Base-by-base conservation (phyloP, 2,888 invertebrate species). In the Amphipyra tragopoginis region DNA sequence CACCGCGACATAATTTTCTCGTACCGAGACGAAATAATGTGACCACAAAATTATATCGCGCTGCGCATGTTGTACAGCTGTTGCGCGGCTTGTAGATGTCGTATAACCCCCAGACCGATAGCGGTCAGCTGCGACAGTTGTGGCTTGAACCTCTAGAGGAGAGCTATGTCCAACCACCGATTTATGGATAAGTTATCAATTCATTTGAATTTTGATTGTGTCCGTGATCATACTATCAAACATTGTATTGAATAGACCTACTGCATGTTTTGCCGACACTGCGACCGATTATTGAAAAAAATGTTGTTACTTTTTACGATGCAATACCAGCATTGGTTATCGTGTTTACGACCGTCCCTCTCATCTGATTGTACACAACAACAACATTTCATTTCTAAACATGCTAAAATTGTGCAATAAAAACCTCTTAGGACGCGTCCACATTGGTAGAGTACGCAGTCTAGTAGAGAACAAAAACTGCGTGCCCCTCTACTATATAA, bases 271-370 rank as follows among this genome's bases (percentile, higher is more conserved):
- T 5, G 34, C 21, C 13, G 40, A 38, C 15, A 63, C 38, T 38
- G 21, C 48, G 36, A 53, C 9, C 2, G 50, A 50, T 54, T 60
- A 53, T 56, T 21, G 74, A 67, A 58, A 72, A 66, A 66, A 55
- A 14, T n/a, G 26, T 26, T 49, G 56, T 65, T 68, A 62, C 34
- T 56, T 69, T 68, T 72, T 54, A 75, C 65, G 72, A 65, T 44
- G 72, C 55, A 54, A 61, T 75, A 63, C 63, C 47, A 43, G 55
- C 45, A 71, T 54, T 51, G 64, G 68, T 71, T 72, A 61, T 71
- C 57, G 59, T 36, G 47, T 47, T 71, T 63, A 67, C 67, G 51
- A 61, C 4, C 60, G 64, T 62, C 49, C 58, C 49, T 56, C 49
- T 36, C 47, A 43, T 34, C 21, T 52, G 69, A 69, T 55, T 69